A percentile compares a stretch with the other conserved stretches of the same genome.
These are phyloP conservation scores for Sternotherus odoratus DNA, from an alignment of 2,797 vertebrate species.

Conservation along the genomic window DNA sequence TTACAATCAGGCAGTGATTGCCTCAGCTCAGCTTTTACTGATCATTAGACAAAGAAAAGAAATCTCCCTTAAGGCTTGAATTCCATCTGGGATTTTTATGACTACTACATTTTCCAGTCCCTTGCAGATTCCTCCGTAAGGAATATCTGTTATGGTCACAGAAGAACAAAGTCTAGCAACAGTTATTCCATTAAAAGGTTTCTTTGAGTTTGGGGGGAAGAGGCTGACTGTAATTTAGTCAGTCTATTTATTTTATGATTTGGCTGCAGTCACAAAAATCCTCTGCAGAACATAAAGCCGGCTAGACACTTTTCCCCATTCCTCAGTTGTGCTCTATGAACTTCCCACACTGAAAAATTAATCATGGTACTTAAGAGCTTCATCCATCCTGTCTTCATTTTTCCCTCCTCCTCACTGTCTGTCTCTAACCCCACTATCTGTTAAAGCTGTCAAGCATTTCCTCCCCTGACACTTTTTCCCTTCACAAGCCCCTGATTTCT, in stretches of 20 bases:
- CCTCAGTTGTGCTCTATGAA: neutral
- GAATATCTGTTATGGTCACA: slow-evolving; percentile 37
- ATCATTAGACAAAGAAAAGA: slow-evolving; percentile 35
- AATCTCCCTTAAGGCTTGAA: neutral
- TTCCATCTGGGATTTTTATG: slow-evolving; percentile 53
- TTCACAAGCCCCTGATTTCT: slow-evolving; percentile 14
- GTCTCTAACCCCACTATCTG: neutral
- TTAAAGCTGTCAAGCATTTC: slow-evolving; percentile 33
- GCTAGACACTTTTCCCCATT: neutral
- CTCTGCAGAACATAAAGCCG: neutral
- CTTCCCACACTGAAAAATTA: neutral
- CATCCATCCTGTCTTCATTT: neutral
- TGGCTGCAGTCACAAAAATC: neutral
- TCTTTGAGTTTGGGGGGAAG: neutral
- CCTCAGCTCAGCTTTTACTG: slow-evolving; percentile 13
- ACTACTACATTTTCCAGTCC: slow-evolving; percentile 43
- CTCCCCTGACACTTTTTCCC: slow-evolving; percentile 11
- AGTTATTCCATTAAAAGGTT: slow-evolving; percentile 26
- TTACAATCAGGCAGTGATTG: slow-evolving; percentile 31
- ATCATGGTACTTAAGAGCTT: neutral
- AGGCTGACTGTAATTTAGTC: neutral
- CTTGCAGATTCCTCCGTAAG: neutral
- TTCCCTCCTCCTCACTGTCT: neutral
- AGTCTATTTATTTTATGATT: neutral
- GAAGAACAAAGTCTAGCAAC: slow-evolving; percentile 37